phyloP scores from a whole-genome alignment of 2,888 invertebrate species.

The Cylindroiulus punctatus region DNA sequence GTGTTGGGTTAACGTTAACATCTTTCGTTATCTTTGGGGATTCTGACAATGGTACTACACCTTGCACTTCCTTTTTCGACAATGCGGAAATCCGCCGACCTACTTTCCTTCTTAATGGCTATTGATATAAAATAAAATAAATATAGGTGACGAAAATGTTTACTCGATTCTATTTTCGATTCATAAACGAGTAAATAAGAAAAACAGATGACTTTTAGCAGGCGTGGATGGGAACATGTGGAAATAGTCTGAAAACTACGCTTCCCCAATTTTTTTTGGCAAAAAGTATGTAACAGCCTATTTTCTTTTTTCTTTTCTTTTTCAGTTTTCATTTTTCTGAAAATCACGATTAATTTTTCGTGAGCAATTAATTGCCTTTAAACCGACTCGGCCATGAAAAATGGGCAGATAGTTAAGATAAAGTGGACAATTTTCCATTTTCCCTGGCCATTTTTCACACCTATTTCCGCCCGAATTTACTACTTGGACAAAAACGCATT shows the following conservation, averaged over 20 bases:
- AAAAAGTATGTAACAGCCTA: background rate
- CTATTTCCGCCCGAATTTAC: background rate
- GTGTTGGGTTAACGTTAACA: background rate
- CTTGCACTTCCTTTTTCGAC: slow-evolving; percentile 7
- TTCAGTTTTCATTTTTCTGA: background rate
- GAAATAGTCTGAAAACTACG: background rate
- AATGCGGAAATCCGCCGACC: slow-evolving; percentile 28
- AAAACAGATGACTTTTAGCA: slow-evolving; percentile 14
- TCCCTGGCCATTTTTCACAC: slow-evolving; percentile 24
- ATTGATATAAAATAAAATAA: background rate
- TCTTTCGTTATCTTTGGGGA: too few species aligned
- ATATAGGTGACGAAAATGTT: slow-evolving; percentile 7
- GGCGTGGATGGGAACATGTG: background rate
- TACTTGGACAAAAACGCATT: background rate
- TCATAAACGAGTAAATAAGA: slow-evolving; percentile 27
- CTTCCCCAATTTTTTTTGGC: background rate
- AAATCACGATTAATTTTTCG: background rate
- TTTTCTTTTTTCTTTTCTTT: background rate
- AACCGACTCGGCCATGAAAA: background rate
- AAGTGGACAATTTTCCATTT: background rate
- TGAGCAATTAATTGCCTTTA: background rate
- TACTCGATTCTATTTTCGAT: background rate
- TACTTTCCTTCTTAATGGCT: slow-evolving; percentile 1
- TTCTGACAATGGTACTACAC: background rate
- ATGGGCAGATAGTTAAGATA: background rate